phyloP scores from a whole-genome alignment of 1,140 invertebrate species.

The Bicyclus anynana region DNA sequence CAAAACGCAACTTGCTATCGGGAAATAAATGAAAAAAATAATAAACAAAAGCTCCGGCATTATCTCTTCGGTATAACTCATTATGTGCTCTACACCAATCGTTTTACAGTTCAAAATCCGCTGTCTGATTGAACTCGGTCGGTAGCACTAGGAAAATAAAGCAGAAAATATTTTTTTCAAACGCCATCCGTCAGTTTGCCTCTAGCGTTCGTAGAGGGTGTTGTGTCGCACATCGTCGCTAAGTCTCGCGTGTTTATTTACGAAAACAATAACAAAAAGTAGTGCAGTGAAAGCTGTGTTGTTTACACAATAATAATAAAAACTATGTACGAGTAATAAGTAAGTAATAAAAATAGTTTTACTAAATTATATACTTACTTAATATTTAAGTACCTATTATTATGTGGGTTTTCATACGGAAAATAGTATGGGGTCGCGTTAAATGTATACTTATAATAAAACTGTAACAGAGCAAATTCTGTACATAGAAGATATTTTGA shows the following conservation, averaged over 20 bases:
- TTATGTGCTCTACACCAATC: neutral
- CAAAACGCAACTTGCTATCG: neutral
- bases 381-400: too few species aligned
- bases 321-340: too few species aligned
- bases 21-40: slow-evolving; percentile 1
- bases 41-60: neutral
- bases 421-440: too few species aligned
- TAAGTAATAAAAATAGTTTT: too few species aligned
- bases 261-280: neutral
- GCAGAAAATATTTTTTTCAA: slow-evolving; percentile 1
- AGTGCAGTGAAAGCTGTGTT: too few species aligned
- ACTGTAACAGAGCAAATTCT: too few species aligned
- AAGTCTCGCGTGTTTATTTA: neutral
- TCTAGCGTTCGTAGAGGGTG: slow-evolving; percentile 9
- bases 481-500: too few species aligned
- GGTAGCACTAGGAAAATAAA: neutral
- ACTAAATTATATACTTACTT: too few species aligned
- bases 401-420: too few species aligned
- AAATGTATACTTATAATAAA: too few species aligned
- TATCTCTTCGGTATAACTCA: neutral
- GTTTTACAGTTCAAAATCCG: neutral
- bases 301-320: too few species aligned
- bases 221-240: neutral
- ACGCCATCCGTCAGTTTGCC: slow-evolving; percentile 10
- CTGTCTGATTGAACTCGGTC: neutral